phyloP scores from a whole-genome alignment of 2,113 vertebrate genomes.

The Pseudolaguvia tuberculata region DNA sequence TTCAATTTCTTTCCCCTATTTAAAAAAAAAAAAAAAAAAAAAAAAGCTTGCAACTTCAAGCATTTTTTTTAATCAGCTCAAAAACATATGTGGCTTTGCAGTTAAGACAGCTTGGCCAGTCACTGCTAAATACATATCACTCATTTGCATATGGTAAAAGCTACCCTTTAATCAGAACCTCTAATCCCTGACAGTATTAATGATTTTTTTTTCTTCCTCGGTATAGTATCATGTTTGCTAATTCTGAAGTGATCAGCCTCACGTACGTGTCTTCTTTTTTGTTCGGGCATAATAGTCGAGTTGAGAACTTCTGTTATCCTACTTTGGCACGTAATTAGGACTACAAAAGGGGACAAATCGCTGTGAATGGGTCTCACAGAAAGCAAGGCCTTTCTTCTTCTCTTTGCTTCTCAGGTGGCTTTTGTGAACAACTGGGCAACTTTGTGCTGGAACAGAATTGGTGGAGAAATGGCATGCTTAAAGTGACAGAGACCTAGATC shows the following conservation, averaged over 20 bases:
- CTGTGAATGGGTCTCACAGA: conserved; percentile 96
- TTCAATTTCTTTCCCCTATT: conserved; percentile 50
- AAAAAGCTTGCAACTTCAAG: conserved; percentile 96
- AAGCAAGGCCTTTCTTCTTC: conserved; percentile 64
- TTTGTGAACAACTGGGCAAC: conserved; percentile 70
- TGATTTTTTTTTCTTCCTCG: conserved; percentile 84
- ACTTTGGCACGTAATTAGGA: conserved; percentile 99
- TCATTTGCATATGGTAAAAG: conserved; percentile 99
- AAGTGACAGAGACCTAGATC: conserved; percentile 57
- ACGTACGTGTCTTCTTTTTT: conserved; percentile 99
- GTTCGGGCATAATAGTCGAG: conserved; percentile 99
- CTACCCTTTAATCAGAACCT: conserved; percentile 99
- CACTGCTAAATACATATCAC: conserved; percentile 99
- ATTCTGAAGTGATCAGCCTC: conserved; percentile 99
- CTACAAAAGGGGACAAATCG: conserved; percentile 99
- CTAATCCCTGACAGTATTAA: conserved; percentile 99
- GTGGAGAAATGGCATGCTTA: conserved; percentile 56
- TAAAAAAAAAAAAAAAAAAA: too few species aligned
- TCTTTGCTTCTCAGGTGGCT: conserved; percentile 58
- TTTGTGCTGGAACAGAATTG: conserved; percentile 54
- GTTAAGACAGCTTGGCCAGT: conserved; percentile 97
- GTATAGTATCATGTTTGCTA: conserved; percentile 99
- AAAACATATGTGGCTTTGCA: conserved; percentile 99
- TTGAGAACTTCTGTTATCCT: conserved; percentile 99
- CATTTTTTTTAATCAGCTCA: conserved; percentile 99